Conservation (phyloP, 2,797 vertebrate species). For the Somateria mollissima region DNA sequence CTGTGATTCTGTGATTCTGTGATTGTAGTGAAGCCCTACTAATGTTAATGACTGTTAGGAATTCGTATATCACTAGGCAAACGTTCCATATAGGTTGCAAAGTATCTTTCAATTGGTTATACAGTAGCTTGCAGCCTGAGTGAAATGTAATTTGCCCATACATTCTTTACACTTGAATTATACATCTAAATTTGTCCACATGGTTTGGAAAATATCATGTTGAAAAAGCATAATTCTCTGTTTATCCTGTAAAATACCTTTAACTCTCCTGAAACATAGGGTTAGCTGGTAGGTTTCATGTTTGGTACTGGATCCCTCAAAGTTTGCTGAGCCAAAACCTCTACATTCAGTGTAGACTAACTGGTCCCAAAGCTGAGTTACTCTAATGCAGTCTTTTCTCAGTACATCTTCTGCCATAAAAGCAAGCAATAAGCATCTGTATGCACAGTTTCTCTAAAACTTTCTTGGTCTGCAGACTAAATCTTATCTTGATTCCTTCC, state of each 20-base stretch:
- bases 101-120: background rate
- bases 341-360: background rate
- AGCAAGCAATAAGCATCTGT: background rate
- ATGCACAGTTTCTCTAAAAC: background rate
- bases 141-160: background rate
- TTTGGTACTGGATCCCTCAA: background rate
- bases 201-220: background rate
- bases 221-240: background rate
- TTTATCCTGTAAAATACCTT: background rate
- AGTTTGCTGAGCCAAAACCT: background rate
- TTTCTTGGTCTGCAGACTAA: background rate
- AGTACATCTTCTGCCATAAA: background rate
- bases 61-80: background rate
- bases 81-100: background rate
- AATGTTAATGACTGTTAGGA: background rate
- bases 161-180: background rate
- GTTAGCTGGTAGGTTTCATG: background rate
- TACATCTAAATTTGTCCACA: background rate
- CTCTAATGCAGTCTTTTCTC: background rate
- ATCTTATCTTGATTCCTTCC: background rate
- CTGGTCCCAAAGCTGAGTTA: background rate
- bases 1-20: too few species aligned
- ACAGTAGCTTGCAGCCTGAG: background rate
- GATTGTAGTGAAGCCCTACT: background rate
- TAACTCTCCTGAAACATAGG: background rate